These are phyloP conservation scores for Spodoptera exigua DNA, from an alignment of 2,888 invertebrate genomes.

Conservation along the genomic window DNA sequence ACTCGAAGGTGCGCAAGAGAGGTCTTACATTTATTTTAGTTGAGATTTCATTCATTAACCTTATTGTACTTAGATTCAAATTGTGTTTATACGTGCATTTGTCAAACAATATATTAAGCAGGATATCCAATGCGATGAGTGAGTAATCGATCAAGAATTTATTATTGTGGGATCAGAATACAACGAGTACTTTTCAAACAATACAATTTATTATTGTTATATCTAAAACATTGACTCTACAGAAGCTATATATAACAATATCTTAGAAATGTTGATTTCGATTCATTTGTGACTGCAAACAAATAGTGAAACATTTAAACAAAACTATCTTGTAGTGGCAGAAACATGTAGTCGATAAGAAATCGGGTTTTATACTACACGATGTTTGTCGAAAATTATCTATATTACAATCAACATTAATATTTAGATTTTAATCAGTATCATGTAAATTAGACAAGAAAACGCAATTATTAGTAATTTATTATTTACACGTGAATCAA, in stretches of 20 bases:
- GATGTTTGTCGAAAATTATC: too few species aligned
- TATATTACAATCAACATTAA: too few species aligned
- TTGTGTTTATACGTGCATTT: slow-evolving; percentile 62
- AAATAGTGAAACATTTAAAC: background rate
- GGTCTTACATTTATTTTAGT: slow-evolving; percentile 44
- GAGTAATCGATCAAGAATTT: slow-evolving; percentile 52
- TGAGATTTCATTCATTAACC: slow-evolving; percentile 60
- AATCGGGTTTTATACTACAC: too few species aligned
- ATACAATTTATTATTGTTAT: slow-evolving; percentile 1
- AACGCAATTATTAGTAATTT: slow-evolving; percentile 10
- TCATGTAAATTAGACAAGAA: slow-evolving; percentile 1
- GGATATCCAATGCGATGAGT: slow-evolving; percentile 51
- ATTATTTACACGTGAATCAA: slow-evolving; percentile 18
- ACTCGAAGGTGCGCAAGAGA: slow-evolving; percentile 24
- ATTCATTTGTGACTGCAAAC: slow-evolving; percentile 1
- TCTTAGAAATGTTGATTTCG: background rate
- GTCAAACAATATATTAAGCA: slow-evolving; percentile 43
- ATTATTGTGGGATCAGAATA: slow-evolving; percentile 34
- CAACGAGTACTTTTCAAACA: slow-evolving; percentile 25
- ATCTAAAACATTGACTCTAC: slow-evolving; percentile 8
- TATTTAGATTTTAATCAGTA: slow-evolving; percentile 5
- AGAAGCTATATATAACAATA: slow-evolving; percentile 4
- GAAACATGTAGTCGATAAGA: background rate
- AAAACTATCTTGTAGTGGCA: background rate
- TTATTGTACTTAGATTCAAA: slow-evolving; percentile 61